phyloP scores from a whole-genome alignment of 2,113 vertebrate species.

The Hemibates koningsi region DNA sequence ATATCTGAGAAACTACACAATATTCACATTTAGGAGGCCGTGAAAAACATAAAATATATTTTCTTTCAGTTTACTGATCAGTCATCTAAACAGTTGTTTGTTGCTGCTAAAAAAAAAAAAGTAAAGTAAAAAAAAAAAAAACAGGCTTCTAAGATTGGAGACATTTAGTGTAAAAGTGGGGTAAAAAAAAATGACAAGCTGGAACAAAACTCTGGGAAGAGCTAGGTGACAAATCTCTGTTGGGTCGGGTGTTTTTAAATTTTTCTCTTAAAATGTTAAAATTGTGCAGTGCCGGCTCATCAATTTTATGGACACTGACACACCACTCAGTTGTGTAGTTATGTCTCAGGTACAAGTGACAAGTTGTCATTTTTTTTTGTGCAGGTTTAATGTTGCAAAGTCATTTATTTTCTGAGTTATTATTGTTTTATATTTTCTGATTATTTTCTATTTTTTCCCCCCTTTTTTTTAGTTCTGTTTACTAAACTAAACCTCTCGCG shows the following conservation, averaged over 20 bases:
- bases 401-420: not conserved
- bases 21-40: not conserved
- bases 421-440: not conserved
- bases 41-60: not conserved
- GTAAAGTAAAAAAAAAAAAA: not conserved
- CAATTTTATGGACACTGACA: not conserved
- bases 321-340: not conserved
- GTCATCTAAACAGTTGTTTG: not conserved
- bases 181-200: not conserved
- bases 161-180: not conserved
- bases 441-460: not conserved
- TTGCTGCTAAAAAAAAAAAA: not conserved
- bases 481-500: accelerated
- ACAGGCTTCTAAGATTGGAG: not conserved
- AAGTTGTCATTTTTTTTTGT: not conserved
- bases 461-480: accelerated
- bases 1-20: not conserved
- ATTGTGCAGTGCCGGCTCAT: not conserved
- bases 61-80: not conserved
- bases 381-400: not conserved
- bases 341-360: accelerated
- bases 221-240: not conserved
- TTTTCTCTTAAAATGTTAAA: not conserved
- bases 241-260: not conserved
- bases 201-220: not conserved